Conservation (phyloP, 2,113 vertebrate genomes). For the Megaceryle maxima region DNA sequence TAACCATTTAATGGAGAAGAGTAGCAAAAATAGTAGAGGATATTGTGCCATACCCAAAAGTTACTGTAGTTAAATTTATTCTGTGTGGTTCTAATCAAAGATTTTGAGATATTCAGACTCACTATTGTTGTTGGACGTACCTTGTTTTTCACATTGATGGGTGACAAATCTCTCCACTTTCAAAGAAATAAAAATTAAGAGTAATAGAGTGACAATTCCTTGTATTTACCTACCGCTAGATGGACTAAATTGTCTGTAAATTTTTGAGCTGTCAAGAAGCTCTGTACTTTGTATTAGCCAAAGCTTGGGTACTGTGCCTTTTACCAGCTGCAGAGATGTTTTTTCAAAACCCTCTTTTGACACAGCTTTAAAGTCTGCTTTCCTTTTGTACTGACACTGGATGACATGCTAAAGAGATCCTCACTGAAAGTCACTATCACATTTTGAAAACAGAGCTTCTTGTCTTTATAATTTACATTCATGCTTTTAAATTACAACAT, state of each 20-base stretch:
- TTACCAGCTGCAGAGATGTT: background rate
- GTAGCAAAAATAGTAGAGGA: background rate
- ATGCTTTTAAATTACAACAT: background rate
- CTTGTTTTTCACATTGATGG: background rate
- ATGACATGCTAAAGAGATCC: background rate
- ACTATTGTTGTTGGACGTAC: background rate
- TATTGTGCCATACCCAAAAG: background rate
- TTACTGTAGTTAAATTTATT: background rate
- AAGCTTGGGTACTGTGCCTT: background rate
- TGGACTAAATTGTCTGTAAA: background rate
- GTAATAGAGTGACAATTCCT: background rate
- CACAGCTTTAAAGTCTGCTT: background rate
- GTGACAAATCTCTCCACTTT: background rate
- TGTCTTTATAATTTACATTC: background rate
- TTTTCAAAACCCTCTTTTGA: background rate
- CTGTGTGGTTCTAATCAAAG: background rate
- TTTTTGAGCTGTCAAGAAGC: background rate
- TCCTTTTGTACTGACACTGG: background rate
- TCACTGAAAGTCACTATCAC: background rate
- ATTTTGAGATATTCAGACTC: background rate
- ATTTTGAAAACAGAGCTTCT: background rate
- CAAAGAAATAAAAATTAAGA: background rate
- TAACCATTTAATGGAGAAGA: background rate
- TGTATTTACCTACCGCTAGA: background rate
- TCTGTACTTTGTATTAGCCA: background rate